Conservation (phyloP, 2,113 vertebrate genomes). For the Chrysemys picta region DNA sequence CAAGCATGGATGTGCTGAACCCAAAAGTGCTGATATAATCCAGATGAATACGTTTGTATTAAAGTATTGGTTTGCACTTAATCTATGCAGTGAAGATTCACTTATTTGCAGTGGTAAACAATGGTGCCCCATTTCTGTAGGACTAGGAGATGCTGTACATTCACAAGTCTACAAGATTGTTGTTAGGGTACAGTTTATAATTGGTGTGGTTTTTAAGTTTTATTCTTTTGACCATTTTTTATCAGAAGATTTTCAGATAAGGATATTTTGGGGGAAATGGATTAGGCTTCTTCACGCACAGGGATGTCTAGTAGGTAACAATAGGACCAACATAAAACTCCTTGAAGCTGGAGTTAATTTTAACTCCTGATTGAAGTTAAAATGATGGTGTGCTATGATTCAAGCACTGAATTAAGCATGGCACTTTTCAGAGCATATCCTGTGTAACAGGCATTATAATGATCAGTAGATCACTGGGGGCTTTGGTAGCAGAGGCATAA, state of each 20-base stretch:
- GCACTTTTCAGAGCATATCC: neutral
- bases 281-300: neutral
- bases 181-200: neutral
- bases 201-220: neutral
- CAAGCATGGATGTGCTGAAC: neutral
- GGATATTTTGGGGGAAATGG: neutral
- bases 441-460: fast-evolving
- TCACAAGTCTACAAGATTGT: neutral
- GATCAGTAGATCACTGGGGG: neutral
- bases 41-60: neutral
- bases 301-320: neutral
- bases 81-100: neutral
- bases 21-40: neutral
- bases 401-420: neutral
- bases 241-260: neutral
- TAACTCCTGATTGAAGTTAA: neutral
- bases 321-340: neutral
- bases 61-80: fast-evolving
- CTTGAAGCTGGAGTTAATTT: too few species aligned
- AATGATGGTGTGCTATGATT: neutral
- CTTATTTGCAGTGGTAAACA: neutral
- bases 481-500: fast-evolving
- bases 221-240: neutral
- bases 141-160: neutral
- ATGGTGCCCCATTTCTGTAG: neutral